Evolutionary conservation across 2,797 vertebrate genomes (phyloP).

Genomic region (Silurus aristotelis): DNA sequence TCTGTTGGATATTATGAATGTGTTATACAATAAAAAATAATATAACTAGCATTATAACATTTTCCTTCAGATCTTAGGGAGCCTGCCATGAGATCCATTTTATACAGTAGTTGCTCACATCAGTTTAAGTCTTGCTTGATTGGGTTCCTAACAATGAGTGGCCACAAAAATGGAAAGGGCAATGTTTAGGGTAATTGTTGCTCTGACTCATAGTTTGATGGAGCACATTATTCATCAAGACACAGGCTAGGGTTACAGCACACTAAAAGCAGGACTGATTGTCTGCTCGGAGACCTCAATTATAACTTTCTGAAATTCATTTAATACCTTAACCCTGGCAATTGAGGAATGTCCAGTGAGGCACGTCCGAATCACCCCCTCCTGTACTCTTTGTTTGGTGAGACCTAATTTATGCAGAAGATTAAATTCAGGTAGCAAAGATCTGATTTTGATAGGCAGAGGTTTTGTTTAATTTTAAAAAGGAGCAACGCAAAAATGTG

Average conservation of each 20-base stretch:
- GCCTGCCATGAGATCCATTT: constrained; percentile 36
- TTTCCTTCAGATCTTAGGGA: constrained; percentile 35
- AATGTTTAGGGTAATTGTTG: constrained; percentile 59
- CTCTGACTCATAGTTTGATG: constrained; percentile 49
- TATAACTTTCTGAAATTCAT: constrained; percentile 53
- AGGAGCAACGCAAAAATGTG: background rate
- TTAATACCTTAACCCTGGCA: constrained; percentile 50
- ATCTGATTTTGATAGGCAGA: constrained; percentile 31
- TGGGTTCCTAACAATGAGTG: constrained; percentile 35
- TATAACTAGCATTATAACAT: background rate
- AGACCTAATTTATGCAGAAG: constrained; percentile 37
- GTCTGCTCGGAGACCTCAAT: constrained; percentile 45
- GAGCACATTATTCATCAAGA: constrained; percentile 56
- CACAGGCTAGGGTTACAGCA: constrained; percentile 41
- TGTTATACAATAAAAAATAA: background rate
- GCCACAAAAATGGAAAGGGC: constrained; percentile 52
- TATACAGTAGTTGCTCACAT: constrained; percentile 39
- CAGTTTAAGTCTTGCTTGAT: constrained; percentile 55
- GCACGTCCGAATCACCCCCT: constrained; percentile 39
- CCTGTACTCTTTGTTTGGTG: constrained; percentile 22
- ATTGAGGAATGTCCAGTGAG: constrained; percentile 49
- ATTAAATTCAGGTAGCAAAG: constrained; percentile 39
- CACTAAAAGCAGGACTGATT: constrained; percentile 55
- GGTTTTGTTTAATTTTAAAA: constrained; percentile 25
- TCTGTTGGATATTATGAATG: background rate